Percentiles rank a stretch among this genome's conserved stretches.
Conservation (phyloP, 2,888 invertebrate genomes). For the Acleris laterana region DNA sequence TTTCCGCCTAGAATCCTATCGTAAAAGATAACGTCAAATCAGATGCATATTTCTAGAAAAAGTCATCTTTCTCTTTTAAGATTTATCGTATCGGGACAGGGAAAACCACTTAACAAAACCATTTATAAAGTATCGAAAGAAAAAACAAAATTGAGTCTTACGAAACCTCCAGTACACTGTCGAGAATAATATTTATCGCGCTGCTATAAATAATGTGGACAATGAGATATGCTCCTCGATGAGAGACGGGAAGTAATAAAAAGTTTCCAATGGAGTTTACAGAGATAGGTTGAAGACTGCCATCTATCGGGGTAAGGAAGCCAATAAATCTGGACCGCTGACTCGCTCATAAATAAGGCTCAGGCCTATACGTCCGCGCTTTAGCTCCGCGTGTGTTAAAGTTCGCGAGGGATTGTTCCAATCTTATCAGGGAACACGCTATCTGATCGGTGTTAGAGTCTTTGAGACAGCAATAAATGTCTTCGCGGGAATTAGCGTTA, state of each 20-base stretch:
- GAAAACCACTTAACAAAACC: constrained; percentile 16
- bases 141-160: constrained; percentile 35
- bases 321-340: constrained; percentile 70
- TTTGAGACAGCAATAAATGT: constrained; percentile 58
- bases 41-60: no score
- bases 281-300: constrained; percentile 55
- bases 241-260: constrained; percentile 52
- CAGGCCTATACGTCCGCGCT: constrained; percentile 56
- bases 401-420: constrained; percentile 57
- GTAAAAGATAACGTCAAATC: no score
- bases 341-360: constrained; percentile 69
- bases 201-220: constrained; percentile 59
- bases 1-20: no score
- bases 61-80: no score
- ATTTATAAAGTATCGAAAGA: constrained; percentile 14
- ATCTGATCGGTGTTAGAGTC: constrained; percentile 53
- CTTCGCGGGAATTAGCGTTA: constrained; percentile 57
- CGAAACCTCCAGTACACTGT: constrained; percentile 42
- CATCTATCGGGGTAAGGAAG: constrained; percentile 68
- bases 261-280: constrained; percentile 58
- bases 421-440: constrained; percentile 52
- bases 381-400: constrained; percentile 59
- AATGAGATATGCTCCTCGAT: constrained; percentile 51
- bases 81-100: neutral
- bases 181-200: constrained; percentile 62